Percentiles rank a stretch among this genome's conserved stretches.
phyloP scores from a whole-genome alignment of 2,797 vertebrate species.

The Sebastes matsubarae region DNA sequence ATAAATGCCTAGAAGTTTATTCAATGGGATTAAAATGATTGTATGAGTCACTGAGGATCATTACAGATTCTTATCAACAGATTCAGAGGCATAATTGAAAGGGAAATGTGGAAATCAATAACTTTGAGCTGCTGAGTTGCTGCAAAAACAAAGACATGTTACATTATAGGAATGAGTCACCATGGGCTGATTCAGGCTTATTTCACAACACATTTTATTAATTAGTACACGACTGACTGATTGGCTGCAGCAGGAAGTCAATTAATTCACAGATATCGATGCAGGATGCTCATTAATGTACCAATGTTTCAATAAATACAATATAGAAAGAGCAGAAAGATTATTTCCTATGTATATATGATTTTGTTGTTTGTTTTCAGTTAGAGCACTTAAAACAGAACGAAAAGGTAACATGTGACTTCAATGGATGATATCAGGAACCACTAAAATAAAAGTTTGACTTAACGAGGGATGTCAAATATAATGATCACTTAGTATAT shows the following conservation, averaged over 20 bases:
- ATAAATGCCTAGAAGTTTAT: background rate
- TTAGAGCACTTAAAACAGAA: background rate
- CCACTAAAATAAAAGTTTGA: background rate
- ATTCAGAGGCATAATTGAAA: background rate
- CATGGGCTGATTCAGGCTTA: background rate
- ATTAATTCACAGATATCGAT: background rate
- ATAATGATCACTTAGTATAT: constrained; percentile 12
- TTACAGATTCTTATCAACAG: background rate
- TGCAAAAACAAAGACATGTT: background rate
- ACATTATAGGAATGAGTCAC: background rate
- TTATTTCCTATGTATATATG: no score
- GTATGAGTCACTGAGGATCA: background rate
- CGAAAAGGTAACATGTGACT: background rate
- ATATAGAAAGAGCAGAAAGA: background rate
- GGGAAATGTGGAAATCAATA: background rate
- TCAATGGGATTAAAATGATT: background rate
- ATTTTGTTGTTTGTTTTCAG: background rate
- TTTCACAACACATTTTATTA: constrained; percentile 12
- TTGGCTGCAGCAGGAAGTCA: background rate
- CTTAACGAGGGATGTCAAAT: constrained; percentile 19
- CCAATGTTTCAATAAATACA: background rate
- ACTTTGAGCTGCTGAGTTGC: background rate
- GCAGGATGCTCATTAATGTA: background rate
- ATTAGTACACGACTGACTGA: background rate
- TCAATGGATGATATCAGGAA: background rate